phyloP scores from a whole-genome alignment of 2,113 vertebrate species.

The Etheostoma cragini region DNA sequence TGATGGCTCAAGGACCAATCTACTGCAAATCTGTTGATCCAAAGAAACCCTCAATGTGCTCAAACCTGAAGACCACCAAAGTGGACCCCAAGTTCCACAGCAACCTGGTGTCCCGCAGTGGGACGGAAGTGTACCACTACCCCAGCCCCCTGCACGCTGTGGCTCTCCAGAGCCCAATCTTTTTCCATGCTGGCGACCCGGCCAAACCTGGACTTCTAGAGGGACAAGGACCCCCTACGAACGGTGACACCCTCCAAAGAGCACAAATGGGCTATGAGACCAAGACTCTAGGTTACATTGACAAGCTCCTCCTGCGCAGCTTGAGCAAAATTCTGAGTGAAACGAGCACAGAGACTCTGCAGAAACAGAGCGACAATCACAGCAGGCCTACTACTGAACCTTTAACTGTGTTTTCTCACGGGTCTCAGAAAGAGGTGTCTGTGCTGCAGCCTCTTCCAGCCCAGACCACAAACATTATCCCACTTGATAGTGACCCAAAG shows the following conservation, averaged over 20 bases:
- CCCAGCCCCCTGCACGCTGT: constrained; percentile 96
- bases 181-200: constrained; percentile 77
- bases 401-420: constrained; percentile 41
- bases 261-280: constrained; percentile 60
- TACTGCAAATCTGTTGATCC: constrained; percentile 77
- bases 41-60: constrained; percentile 64
- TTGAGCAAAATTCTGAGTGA: constrained; percentile 75
- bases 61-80: constrained; percentile 57
- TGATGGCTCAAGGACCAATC: constrained; percentile 70
- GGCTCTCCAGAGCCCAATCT: constrained; percentile 94
- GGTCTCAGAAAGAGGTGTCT: constrained; percentile 59
- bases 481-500: constrained; percentile 42
- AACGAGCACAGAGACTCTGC: constrained; percentile 41
- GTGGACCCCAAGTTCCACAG: constrained; percentile 89
- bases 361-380: constrained; percentile 35
- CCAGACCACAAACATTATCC: constrained; percentile 44
- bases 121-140: constrained; percentile 91
- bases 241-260: constrained; percentile 45
- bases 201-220: constrained; percentile 30
- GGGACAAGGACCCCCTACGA: constrained; percentile 35
- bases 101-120: constrained; percentile 88
- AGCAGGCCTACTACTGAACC: constrained; percentile 46
- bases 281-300: constrained; percentile 85
- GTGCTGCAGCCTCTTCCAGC: constrained; percentile 39
- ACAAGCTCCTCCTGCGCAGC: constrained; percentile 86